phyloP scores from a whole-genome alignment of 2,113 vertebrate species.

The Caretta caretta region DNA sequence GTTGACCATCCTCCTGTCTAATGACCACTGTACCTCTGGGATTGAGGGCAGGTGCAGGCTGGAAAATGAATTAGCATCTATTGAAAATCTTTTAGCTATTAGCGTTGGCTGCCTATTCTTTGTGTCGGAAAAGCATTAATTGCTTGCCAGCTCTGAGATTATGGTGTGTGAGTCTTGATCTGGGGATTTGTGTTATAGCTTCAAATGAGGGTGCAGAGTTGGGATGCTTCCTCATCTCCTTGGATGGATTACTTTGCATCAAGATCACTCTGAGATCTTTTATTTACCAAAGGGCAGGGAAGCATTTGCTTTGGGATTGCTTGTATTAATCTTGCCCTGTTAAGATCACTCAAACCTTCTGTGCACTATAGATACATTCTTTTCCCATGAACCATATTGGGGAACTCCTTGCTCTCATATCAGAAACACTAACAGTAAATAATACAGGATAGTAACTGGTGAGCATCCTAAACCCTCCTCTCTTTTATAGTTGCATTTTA shows the following conservation, averaged over 20 bases:
- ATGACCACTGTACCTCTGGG: not conserved
- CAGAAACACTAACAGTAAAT: not conserved
- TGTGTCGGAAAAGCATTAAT: rapidly evolving
- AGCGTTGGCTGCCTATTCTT: not conserved
- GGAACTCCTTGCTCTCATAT: not conserved
- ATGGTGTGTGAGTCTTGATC: not conserved
- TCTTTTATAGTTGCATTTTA: conserved; percentile 48
- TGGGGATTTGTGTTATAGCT: not conserved
- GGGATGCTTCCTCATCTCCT: not conserved
- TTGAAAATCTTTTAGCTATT: not conserved
- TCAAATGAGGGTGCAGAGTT: not conserved
- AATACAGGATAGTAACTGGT: not conserved
- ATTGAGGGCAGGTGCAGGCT: not conserved
- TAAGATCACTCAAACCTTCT: not conserved
- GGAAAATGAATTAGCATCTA: not conserved
- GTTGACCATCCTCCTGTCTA: not conserved
- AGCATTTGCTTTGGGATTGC: not conserved
- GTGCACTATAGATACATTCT: not conserved
- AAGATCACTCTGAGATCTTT: not conserved
- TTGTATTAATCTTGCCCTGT: not conserved
- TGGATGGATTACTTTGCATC: not conserved
- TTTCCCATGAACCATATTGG: not conserved
- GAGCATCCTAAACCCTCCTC: not conserved
- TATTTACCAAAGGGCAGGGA: not conserved
- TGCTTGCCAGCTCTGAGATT: not conserved